phyloP scores from a whole-genome alignment of 2,797 vertebrate species.

The Siniperca obscura region DNA sequence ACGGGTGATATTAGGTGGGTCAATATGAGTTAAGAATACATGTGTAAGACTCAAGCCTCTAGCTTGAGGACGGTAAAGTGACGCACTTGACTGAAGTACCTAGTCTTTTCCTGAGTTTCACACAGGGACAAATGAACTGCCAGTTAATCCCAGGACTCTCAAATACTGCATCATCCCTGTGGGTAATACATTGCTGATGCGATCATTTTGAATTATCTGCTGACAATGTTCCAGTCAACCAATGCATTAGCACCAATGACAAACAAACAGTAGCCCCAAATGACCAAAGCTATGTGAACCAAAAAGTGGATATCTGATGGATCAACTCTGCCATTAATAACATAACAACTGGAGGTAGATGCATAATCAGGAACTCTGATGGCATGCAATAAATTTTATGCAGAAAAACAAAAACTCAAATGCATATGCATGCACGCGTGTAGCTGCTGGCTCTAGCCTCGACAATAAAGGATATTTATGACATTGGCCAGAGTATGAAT shows the following conservation, averaged over 20 bases:
- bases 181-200: neutral
- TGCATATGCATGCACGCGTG: slow-evolving; percentile 18
- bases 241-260: slow-evolving; percentile 9
- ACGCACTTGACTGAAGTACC: neutral
- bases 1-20: neutral
- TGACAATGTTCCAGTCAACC: neutral
- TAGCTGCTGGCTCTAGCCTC: neutral
- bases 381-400: slow-evolving; percentile 42
- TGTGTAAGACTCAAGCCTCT: neutral
- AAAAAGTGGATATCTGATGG: neutral
- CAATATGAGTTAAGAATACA: slow-evolving; percentile 16
- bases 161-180: neutral
- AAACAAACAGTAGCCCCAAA: slow-evolving; percentile 13
- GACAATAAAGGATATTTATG: slow-evolving; percentile 46
- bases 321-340: slow-evolving; percentile 39
- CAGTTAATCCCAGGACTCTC: slow-evolving; percentile 12
- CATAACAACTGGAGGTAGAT: slow-evolving; percentile 48
- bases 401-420: slow-evolving; percentile 28
- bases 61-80: neutral
- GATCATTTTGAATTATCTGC: slow-evolving; percentile 4
- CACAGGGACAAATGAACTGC: neutral
- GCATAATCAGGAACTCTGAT: slow-evolving; percentile 48
- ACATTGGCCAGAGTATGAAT: slow-evolving; percentile 39
- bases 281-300: neutral
- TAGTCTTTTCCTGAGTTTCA: neutral